Base-by-base conservation (phyloP, 2,888 invertebrate species). In the Aphidius colemani region DNA sequence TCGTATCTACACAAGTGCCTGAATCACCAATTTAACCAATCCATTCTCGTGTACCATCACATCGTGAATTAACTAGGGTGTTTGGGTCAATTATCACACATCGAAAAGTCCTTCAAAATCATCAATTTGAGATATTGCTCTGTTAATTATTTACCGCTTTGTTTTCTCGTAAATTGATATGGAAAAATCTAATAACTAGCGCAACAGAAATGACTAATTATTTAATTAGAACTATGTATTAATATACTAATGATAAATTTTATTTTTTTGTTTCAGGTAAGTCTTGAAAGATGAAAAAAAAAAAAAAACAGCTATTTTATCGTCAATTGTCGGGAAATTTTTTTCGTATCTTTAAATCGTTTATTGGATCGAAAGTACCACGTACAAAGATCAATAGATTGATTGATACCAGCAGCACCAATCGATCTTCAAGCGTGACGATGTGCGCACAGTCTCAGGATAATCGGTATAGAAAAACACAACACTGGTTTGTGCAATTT, bases 1-100 rank as follows among this genome's bases (percentile, higher is more conserved):
- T 18, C 13, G 13, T 18, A 18, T 18, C 50, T 50, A 30, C 60
- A 65, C 48, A 48, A 41, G 63, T 63, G 61, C 72, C 73, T 71
- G 74, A 73, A 76, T 75, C 74, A 74, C 71, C 74, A 46, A 68
- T 30, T 71, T 71, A 73, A 72, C 73, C 67, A 66, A 67, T 57
- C 64, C 72, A 72, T 72, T 70, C 72, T 71, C 68, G 72, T 74
- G 67, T 73, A 72, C 70, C 74, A 72, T 76, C 30, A 30, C 30
- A 30, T 30, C 4, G 5, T 30, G 5, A 30, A 30, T 30, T 30
- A 30, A 30, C 30, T 30, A 30, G 30, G 3, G 30, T 30, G 3
- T 30, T 30, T 30, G 2, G 30, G 30, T 30, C 30, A 30, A 30
- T 30, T 30, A 30, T 30, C 30, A 30, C 30, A 30, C 30, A 30